A percentile compares a stretch with the other conserved stretches of the same genome.
Evolutionary conservation across 2,888 invertebrate species (phyloP).

Genomic region (Plusia festucae): DNA sequence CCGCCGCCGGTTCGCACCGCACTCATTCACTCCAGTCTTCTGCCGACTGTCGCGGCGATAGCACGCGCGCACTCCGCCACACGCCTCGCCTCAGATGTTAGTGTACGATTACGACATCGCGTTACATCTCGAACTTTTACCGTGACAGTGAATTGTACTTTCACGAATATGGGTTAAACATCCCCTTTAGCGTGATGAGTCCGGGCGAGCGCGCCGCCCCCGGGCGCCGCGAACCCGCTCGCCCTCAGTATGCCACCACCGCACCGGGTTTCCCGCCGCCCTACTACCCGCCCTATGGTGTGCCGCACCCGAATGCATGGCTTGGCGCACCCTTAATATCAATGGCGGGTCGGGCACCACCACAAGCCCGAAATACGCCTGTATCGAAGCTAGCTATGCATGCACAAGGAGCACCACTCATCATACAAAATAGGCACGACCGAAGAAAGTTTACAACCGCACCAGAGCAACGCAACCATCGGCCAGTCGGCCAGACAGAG

Average conservation of each 20-base stretch:
- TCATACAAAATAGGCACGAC: slow-evolving; percentile 91
- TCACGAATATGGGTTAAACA: slow-evolving; percentile 93
- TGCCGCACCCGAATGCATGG: slow-evolving; percentile 91
- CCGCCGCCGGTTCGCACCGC: slow-evolving; percentile 80
- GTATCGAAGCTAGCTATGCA: slow-evolving; percentile 94
- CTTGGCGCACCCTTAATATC: slow-evolving; percentile 95
- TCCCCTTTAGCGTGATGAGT: slow-evolving; percentile 84
- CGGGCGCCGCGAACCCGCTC: slow-evolving; percentile 88
- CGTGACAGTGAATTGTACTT: slow-evolving; percentile 85
- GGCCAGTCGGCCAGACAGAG: slow-evolving; percentile 74
- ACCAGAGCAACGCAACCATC: slow-evolving; percentile 83
- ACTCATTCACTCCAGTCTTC: slow-evolving; percentile 87
- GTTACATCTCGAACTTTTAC: slow-evolving; percentile 81
- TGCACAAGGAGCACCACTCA: slow-evolving; percentile 95
- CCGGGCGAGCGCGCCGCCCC: slow-evolving; percentile 88
- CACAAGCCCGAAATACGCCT: slow-evolving; percentile 83
- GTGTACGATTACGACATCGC: slow-evolving; percentile 88
- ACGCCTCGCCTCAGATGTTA: slow-evolving; percentile 86
- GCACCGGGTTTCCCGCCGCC: slow-evolving; percentile 87
- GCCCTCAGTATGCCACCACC: slow-evolving; percentile 86
- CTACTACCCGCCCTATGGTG: slow-evolving; percentile 86
- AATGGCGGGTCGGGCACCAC: slow-evolving; percentile 91
- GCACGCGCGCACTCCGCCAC: slow-evolving; percentile 76
- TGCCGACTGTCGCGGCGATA: slow-evolving; percentile 83
- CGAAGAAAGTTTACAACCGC: slow-evolving; percentile 82